Evolutionary conservation across 2,113 vertebrate species (phyloP).

Genomic region (Epinephelus lanceolatus): DNA sequence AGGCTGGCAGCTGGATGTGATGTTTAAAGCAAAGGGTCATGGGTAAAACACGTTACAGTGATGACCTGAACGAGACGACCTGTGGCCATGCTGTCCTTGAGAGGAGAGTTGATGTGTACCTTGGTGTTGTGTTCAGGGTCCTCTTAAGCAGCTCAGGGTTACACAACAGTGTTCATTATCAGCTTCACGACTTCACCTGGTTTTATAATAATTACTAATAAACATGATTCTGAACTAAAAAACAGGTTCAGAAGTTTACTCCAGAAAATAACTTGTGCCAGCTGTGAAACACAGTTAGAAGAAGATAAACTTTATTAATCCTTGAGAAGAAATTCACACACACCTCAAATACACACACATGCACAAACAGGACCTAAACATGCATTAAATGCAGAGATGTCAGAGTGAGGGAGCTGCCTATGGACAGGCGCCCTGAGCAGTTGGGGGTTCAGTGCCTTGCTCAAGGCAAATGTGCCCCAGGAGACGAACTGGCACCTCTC

Average conservation of each 20-base stretch:
- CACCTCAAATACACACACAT: no score
- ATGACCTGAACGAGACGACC: not conserved
- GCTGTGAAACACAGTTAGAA: not conserved
- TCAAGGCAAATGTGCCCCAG: no score
- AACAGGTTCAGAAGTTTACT: not conserved
- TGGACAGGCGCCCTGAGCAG: no score
- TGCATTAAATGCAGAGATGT: no score
- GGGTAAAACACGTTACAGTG: not conserved
- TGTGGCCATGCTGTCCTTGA: not conserved
- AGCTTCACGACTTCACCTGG: not conserved
- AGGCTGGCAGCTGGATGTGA: not conserved
- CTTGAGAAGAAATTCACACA: no score
- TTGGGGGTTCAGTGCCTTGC: no score
- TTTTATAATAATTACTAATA: no score
- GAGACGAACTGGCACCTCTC: no score
- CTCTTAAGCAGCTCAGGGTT: not conserved
- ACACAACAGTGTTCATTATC: not conserved
- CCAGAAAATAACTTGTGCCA: not conserved
- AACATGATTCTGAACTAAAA: not conserved
- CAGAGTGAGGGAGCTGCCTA: no score
- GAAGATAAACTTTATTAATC: no score
- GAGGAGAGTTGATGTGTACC: not conserved
- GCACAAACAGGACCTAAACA: no score
- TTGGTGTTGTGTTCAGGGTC: not conserved
- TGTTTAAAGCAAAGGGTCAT: not conserved